These are phyloP conservation scores for Orthonevra nobilis DNA, from an alignment of 2,888 invertebrate genomes.

Conservation along the genomic window DNA sequence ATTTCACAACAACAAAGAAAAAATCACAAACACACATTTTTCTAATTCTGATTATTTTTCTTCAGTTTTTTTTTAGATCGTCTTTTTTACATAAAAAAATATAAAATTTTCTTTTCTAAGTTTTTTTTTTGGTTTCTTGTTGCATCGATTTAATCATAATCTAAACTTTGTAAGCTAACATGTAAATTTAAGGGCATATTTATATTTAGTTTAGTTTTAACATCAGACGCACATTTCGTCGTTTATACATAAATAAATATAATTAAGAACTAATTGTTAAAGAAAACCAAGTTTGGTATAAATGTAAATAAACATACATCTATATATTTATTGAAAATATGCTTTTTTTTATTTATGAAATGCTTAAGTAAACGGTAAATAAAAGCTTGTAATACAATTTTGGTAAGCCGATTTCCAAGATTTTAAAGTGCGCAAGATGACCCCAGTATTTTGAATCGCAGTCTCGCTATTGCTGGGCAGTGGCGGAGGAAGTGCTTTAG, in stretches of 20 bases:
- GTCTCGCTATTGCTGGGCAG: too few relatives aligned
- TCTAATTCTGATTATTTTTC: background rate
- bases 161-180: slow-evolving; percentile 62
- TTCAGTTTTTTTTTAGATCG: background rate
- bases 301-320: slow-evolving; percentile 60
- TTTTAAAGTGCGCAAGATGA: too few relatives aligned
- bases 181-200: slow-evolving; percentile 62
- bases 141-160: slow-evolving; percentile 39
- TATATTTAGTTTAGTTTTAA: slow-evolving; percentile 61
- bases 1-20: too few relatives aligned
- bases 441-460: too few relatives aligned
- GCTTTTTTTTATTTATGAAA: background rate
- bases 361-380: too few relatives aligned
- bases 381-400: too few relatives aligned
- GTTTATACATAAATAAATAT: slow-evolving; percentile 70
- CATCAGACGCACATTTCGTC: slow-evolving; percentile 63
- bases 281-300: slow-evolving; percentile 48
- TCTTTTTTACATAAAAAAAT: too few relatives aligned
- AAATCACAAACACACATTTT: slow-evolving; percentile 14
- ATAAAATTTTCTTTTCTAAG: too few relatives aligned
- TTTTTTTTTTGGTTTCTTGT: slow-evolving; percentile 43
- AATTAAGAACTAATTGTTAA: slow-evolving; percentile 67
- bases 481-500: too few relatives aligned
- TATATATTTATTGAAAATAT: slow-evolving; percentile 66
- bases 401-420: too few relatives aligned